Conservation (phyloP, 2,113 vertebrate genomes). For the Tragelaphus imberbis region DNA sequence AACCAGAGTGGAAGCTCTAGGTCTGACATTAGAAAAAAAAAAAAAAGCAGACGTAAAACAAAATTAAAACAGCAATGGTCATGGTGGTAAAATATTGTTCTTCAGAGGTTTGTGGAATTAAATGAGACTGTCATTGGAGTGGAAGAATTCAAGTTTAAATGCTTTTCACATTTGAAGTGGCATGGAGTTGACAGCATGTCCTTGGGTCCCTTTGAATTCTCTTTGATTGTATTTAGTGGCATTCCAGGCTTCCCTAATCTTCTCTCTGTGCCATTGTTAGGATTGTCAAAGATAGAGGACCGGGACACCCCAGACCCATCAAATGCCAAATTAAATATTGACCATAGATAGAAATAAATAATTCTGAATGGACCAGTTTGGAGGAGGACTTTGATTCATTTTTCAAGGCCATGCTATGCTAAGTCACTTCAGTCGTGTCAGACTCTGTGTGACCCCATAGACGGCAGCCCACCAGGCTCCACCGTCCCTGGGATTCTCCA, state of each 20-base stretch:
- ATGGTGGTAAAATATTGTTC: conserved; percentile 18
- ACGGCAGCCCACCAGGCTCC: no score
- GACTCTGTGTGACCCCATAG: no score
- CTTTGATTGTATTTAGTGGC: background rate
- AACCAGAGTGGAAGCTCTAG: background rate
- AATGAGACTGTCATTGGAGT: background rate
- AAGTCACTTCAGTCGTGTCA: no score
- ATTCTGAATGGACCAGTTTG: background rate
- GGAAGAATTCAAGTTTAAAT: background rate
- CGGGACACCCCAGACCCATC: background rate
- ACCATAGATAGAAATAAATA: background rate
- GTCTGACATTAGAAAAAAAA: background rate
- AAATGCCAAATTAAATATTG: conserved; percentile 16
- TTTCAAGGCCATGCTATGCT: background rate
- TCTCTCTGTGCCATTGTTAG: background rate
- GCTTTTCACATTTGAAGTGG: background rate
- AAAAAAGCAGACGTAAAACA: conserved; percentile 8
- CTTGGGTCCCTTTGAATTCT: conserved; percentile 8
- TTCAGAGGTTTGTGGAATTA: conserved; percentile 21
- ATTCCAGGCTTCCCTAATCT: background rate
- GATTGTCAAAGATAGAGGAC: background rate
- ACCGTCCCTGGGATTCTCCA: no score
- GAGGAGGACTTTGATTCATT: background rate
- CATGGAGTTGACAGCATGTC: background rate
- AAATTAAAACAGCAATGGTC: background rate